Evolutionary conservation across 2,888 invertebrate genomes (phyloP).

Genomic region (Drosophila picticornis): DNA sequence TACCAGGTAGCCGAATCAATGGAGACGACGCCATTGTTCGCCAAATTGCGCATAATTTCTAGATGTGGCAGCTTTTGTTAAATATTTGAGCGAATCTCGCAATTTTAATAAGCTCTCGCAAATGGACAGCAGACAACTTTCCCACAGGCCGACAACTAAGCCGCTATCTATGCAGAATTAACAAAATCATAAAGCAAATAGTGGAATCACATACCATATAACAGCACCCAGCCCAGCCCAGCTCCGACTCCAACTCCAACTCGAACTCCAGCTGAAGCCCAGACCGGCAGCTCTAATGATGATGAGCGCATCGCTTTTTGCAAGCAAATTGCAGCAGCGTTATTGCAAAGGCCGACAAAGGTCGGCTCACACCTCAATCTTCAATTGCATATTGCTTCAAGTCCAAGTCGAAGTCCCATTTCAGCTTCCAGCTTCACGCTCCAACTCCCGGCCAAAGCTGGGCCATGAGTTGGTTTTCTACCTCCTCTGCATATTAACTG

Average conservation of each 20-base stretch:
- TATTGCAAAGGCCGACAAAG: constrained; percentile 54
- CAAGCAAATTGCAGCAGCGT: constrained; percentile 77
- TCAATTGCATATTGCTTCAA: constrained; percentile 49
- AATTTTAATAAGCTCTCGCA: constrained; percentile 73
- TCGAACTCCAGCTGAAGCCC: background rate
- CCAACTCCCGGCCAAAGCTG: constrained; percentile 27
- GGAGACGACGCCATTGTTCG: constrained; percentile 66
- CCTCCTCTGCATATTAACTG: constrained; percentile 34
- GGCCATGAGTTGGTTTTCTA: constrained; percentile 29
- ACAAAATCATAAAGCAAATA: constrained; percentile 79
- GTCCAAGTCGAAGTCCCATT: constrained; percentile 16
- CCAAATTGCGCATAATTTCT: constrained; percentile 75
- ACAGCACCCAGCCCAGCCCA: constrained; percentile 34
- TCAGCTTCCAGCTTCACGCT: constrained; percentile 9
- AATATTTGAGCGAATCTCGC: constrained; percentile 62
- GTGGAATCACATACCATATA: constrained; percentile 48
- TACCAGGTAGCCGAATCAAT: constrained; percentile 53
- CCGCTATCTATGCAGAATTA: constrained; percentile 64
- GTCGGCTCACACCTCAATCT: constrained; percentile 78
- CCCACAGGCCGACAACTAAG: constrained; percentile 41
- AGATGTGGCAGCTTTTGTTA: constrained; percentile 41
- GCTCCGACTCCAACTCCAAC: background rate
- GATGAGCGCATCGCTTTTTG: constrained; percentile 81
- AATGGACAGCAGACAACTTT: constrained; percentile 47
- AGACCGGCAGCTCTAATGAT: constrained; percentile 67